Evolutionary conservation across 2,888 invertebrate species (phyloP).

Genomic region (Atherix ibis): DNA sequence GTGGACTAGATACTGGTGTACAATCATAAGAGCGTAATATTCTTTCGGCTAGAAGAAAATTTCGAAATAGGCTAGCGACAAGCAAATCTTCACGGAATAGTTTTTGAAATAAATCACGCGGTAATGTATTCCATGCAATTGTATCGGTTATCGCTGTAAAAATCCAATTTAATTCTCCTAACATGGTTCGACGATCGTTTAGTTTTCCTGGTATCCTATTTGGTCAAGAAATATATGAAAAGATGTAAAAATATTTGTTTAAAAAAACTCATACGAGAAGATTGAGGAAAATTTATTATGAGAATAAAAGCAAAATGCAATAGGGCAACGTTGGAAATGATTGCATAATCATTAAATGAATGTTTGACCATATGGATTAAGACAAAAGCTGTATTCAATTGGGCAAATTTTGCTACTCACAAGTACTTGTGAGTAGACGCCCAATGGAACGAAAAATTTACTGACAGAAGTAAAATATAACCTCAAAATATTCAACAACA

Average conservation of each 20-base stretch:
- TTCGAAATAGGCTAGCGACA: slow-evolving; percentile 95
- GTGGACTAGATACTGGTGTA: slow-evolving; percentile 85
- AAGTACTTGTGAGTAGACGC: too few species aligned
- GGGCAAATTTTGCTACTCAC: too few species aligned
- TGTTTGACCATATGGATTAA: too few species aligned
- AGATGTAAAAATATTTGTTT: slow-evolving; percentile 14
- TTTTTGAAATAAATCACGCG: slow-evolving; percentile 88
- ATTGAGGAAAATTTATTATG: too few species aligned
- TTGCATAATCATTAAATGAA: too few species aligned
- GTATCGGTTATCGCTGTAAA: slow-evolving; percentile 99
- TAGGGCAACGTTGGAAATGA: too few species aligned
- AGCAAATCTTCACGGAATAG: slow-evolving; percentile 93
- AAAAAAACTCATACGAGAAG: slow-evolving; percentile 3
- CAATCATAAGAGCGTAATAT: slow-evolving; percentile 95
- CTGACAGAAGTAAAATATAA: too few species aligned
- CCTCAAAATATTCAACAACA: too few species aligned
- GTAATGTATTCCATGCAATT: slow-evolving; percentile 96
- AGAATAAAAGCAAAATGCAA: too few species aligned
- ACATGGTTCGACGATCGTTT: slow-evolving; percentile 87
- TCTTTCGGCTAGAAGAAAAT: slow-evolving; percentile 90
- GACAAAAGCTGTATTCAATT: too few species aligned
- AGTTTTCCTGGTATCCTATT: slow-evolving; percentile 93
- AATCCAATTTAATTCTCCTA: slow-evolving; percentile 99
- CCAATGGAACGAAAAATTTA: too few species aligned
- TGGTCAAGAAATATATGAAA: too few species aligned